Evolutionary conservation across 2,797 vertebrate genomes (phyloP).

Genomic region (Spinus pinus): DNA sequence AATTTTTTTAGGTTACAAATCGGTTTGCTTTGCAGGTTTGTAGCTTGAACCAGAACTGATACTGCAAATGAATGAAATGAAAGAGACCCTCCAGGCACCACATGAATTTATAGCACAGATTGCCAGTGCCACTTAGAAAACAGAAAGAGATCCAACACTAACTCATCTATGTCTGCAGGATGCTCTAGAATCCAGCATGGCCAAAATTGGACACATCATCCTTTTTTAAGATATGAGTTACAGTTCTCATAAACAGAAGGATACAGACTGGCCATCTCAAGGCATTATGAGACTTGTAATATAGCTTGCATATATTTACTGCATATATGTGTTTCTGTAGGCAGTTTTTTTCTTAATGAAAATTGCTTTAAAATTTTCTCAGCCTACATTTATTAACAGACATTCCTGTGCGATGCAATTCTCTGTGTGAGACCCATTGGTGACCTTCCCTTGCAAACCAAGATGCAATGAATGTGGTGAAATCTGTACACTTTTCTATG

Average conservation of each 20-base stretch:
- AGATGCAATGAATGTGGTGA: not conserved
- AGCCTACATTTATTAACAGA: not conserved
- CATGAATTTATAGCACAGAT: slow-evolving; percentile 14
- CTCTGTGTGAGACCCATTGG: not conserved
- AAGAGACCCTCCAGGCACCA: not conserved
- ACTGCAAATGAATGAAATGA: slow-evolving; percentile 24
- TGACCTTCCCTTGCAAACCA: not conserved
- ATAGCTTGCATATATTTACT: not conserved
- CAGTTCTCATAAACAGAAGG: not conserved
- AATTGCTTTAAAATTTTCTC: not conserved
- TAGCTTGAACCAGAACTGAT: slow-evolving; percentile 9
- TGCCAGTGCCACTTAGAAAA: slow-evolving; percentile 42
- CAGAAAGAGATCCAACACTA: not conserved
- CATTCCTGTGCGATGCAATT: not conserved
- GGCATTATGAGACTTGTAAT: not conserved
- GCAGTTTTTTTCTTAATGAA: not conserved
- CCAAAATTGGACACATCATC: not conserved
- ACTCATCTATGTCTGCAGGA: not conserved
- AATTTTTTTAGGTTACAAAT: slow-evolving; percentile 7
- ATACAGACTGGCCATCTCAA: not conserved
- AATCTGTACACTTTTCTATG: not conserved
- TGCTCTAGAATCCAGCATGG: not conserved
- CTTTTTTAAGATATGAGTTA: not conserved
- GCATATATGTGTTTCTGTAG: not conserved
- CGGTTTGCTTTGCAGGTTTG: slow-evolving; percentile 33